A percentile compares a stretch with the other conserved stretches of the same genome.
phyloP scores from a whole-genome alignment of 2,797 vertebrate genomes.

The Ispidina picta region DNA sequence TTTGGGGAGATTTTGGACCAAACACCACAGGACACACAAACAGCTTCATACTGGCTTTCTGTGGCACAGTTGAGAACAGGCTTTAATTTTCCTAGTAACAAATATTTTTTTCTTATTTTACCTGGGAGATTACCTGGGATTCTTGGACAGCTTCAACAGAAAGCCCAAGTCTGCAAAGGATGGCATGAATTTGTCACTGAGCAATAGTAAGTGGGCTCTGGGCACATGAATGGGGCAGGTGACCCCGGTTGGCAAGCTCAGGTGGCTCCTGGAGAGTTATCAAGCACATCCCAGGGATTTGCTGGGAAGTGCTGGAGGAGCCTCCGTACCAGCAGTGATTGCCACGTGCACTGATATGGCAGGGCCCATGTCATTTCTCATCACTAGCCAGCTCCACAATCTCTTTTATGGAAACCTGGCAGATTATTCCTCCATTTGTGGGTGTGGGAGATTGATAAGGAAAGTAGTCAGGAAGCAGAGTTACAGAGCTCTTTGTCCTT shows the following conservation, averaged over 20 bases:
- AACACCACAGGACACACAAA: not conserved
- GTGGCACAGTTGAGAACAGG: not conserved
- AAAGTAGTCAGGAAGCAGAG: not conserved
- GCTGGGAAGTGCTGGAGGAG: not conserved
- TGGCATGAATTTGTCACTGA: not conserved
- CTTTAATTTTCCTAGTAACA: not conserved
- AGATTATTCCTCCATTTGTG: slow-evolving; percentile 19
- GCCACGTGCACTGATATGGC: not conserved
- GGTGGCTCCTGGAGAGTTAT: fast-evolving
- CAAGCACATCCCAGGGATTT: not conserved
- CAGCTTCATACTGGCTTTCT: not conserved
- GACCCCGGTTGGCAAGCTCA: fast-evolving
- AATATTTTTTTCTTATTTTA: not conserved
- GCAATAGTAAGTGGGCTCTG: not conserved
- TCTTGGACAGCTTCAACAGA: not conserved
- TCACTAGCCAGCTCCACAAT: not conserved
- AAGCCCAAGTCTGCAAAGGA: not conserved
- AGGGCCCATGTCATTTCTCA: not conserved
- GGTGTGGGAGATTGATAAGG: slow-evolving; percentile 50
- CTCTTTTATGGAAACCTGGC: not conserved
- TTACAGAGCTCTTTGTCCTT: not conserved
- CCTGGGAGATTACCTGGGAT: not conserved
- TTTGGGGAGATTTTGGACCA: not conserved
- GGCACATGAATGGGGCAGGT: not conserved
- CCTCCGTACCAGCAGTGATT: fast-evolving